Evolutionary conservation across 2,113 vertebrate genomes (phyloP).

Genomic region (Xyliphius kryptos): DNA sequence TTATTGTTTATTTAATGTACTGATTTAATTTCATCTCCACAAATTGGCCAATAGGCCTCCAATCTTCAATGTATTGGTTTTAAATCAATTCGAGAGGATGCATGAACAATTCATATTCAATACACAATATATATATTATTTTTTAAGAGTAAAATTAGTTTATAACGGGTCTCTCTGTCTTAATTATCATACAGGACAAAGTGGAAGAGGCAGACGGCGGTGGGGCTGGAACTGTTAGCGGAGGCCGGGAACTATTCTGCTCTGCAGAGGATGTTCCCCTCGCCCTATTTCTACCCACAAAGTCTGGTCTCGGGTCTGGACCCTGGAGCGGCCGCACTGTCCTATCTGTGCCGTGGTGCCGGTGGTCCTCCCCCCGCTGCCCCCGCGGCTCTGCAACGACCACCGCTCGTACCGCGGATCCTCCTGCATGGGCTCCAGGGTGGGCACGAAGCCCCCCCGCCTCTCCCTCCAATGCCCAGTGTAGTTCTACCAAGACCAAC

Average conservation of each 20-base stretch:
- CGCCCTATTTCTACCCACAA: slow-evolving; percentile 96
- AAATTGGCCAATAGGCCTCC: too few species aligned
- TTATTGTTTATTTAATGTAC: too few species aligned
- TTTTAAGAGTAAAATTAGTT: too few species aligned
- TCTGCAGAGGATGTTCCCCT: slow-evolving; percentile 95
- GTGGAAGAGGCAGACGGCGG: slow-evolving; percentile 96
- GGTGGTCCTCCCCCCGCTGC: slow-evolving; percentile 87
- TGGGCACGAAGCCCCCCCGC: slow-evolving; percentile 80
- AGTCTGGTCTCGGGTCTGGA: slow-evolving; percentile 92
- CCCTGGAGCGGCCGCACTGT: slow-evolving; percentile 75
- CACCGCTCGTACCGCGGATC: slow-evolving; percentile 89
- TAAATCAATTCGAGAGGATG: background rate
- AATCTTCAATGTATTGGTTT: too few species aligned
- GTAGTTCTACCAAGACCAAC: slow-evolving; percentile 81
- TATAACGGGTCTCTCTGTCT: background rate
- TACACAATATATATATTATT: too few species aligned
- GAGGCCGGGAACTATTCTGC: slow-evolving; percentile 95
- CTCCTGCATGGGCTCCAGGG: slow-evolving; percentile 92
- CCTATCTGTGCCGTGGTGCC: slow-evolving; percentile 90
- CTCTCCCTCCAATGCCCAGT: slow-evolving; percentile 78
- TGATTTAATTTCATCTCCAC: too few species aligned
- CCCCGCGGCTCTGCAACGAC: slow-evolving; percentile 84
- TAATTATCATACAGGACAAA: slow-evolving; percentile 69
- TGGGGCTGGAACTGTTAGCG: slow-evolving; percentile 89
- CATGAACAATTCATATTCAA: too few species aligned